phyloP scores from a whole-genome alignment of 2,113 vertebrate species.

The Seriola aureovittata region DNA sequence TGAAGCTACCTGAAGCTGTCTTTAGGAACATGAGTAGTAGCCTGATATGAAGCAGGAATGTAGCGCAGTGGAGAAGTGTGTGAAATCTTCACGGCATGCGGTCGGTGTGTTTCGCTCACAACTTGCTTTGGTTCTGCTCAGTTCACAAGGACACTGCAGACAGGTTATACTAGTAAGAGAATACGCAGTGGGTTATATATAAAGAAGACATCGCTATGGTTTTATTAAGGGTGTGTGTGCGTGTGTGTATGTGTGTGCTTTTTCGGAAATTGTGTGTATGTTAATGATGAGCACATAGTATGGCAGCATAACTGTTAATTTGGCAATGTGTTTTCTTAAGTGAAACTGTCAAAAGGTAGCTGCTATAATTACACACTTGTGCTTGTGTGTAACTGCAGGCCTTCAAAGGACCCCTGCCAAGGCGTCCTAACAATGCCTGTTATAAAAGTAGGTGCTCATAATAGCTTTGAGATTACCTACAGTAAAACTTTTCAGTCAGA shows the following conservation, averaged over 20 bases:
- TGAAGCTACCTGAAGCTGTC: constrained; percentile 48
- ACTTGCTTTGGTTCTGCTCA: constrained; percentile 42
- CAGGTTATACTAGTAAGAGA: constrained; percentile 26
- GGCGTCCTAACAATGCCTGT: constrained; percentile 63
- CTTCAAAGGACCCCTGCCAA: constrained; percentile 64
- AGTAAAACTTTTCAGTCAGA: constrained; percentile 48
- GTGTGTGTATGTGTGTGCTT: constrained; percentile 28
- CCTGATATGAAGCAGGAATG: constrained; percentile 43
- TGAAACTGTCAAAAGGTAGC: constrained; percentile 69
- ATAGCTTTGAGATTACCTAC: constrained; percentile 58
- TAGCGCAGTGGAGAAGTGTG: constrained; percentile 46
- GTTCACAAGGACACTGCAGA: constrained; percentile 48
- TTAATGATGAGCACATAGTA: constrained; percentile 70
- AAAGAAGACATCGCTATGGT: constrained; percentile 40
- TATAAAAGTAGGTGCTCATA: constrained; percentile 73
- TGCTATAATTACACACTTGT: constrained; percentile 72
- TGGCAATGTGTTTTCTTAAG: constrained; percentile 71
- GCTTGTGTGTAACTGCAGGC: constrained; percentile 67
- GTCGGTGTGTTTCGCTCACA: constrained; percentile 35
- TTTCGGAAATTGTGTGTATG: constrained; percentile 46
- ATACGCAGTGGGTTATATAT: constrained; percentile 46
- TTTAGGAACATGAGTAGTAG: constrained; percentile 38
- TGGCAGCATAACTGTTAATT: constrained; percentile 77
- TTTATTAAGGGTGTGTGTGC: constrained; percentile 53
- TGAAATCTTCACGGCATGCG: constrained; percentile 30